Conservation (phyloP, 2,888 invertebrate species). For the Spilosoma lubricipeda region DNA sequence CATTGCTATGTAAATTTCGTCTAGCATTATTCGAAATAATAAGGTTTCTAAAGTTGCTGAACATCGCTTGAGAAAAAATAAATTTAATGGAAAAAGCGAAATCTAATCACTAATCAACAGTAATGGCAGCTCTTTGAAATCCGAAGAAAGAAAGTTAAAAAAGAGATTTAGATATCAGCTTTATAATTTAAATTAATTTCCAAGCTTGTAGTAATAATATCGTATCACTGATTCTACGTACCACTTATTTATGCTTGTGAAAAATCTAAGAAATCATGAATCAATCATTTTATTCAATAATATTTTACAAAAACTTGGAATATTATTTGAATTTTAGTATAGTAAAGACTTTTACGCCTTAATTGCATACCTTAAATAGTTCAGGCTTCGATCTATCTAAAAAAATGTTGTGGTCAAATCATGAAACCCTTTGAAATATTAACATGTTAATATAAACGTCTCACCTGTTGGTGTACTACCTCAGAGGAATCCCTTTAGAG, state of each 20-base stretch:
- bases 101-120: too few relatives aligned
- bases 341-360: neutral
- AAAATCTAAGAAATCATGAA: neutral
- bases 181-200: neutral
- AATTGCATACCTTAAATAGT: too few relatives aligned
- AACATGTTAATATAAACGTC: slow-evolving; percentile 15
- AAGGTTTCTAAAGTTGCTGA: too few relatives aligned
- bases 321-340: neutral
- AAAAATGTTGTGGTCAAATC: slow-evolving; percentile 11
- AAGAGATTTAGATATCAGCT: neutral
- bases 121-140: too few relatives aligned
- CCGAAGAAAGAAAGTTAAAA: neutral
- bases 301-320: neutral
- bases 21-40: too few relatives aligned
- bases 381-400: neutral
- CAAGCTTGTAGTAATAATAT: neutral
- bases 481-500: slow-evolving; percentile 20
- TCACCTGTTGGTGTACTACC: slow-evolving; percentile 12
- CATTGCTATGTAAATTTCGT: too few relatives aligned
- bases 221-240: neutral
- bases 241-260: neutral
- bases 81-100: too few relatives aligned
- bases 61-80: too few relatives aligned
- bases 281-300: neutral
- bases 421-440: slow-evolving; percentile 6